Evolutionary conservation across 2,113 vertebrate genomes (phyloP).

Genomic region (Rhea pennata): DNA sequence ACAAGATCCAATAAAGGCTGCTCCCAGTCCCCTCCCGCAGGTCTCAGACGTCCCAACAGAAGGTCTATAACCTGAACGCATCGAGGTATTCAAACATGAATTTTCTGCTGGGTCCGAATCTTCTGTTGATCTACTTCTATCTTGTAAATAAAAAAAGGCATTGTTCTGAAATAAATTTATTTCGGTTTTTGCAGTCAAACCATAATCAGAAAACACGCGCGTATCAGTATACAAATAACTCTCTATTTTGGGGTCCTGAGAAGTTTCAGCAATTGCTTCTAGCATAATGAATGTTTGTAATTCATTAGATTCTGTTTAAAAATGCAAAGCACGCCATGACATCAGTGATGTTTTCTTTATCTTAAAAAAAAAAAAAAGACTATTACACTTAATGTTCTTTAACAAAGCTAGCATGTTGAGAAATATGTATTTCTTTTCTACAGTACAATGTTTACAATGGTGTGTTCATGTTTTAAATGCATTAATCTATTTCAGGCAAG

Average conservation of each 20-base stretch:
- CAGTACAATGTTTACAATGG: slow-evolving; percentile 6
- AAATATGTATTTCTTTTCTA: slow-evolving; percentile 46
- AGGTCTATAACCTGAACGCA: slow-evolving; percentile 18
- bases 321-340: slow-evolving; percentile 78
- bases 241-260: slow-evolving; percentile 77
- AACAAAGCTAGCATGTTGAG: slow-evolving; percentile 47
- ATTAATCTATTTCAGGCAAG: slow-evolving; percentile 23
- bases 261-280: slow-evolving; percentile 74
- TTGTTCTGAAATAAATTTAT: neutral
- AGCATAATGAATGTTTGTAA: slow-evolving; percentile 79
- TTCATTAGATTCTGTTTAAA: slow-evolving; percentile 77
- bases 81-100: slow-evolving; percentile 53
- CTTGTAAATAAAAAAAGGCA: slow-evolving; percentile 26
- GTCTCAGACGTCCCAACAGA: slow-evolving; percentile 36
- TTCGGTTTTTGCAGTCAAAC: slow-evolving; percentile 34
- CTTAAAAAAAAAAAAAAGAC: slow-evolving; percentile 72
- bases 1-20: slow-evolving; percentile 32
- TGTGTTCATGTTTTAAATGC: slow-evolving; percentile 4
- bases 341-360: slow-evolving; percentile 76
- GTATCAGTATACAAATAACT: slow-evolving; percentile 71
- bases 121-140: too few species aligned
- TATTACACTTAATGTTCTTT: slow-evolving; percentile 63
- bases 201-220: slow-evolving; percentile 48
- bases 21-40: neutral
- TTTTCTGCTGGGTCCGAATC: neutral